phyloP scores from a whole-genome alignment of 2,888 invertebrate genomes.

The Chesias legatella region DNA sequence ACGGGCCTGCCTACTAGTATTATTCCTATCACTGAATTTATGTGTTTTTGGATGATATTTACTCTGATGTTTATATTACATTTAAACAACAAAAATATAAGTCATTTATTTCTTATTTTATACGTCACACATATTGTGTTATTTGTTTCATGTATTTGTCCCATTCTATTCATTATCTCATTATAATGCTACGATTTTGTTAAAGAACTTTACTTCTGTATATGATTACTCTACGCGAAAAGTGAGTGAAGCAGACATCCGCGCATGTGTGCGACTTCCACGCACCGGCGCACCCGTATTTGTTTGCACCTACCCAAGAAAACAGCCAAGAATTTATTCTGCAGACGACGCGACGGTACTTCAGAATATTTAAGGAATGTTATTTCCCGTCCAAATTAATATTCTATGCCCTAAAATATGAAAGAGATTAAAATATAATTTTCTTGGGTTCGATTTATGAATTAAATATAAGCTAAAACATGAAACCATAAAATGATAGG shows the following conservation, averaged over 20 bases:
- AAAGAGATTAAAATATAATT: constrained; percentile 27
- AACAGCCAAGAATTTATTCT: constrained; percentile 49
- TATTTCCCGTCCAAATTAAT: constrained; percentile 30
- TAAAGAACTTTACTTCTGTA: constrained; percentile 3
- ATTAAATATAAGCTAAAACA: neutral
- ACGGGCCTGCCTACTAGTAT: no score
- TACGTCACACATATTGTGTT: no score
- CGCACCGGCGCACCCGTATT: constrained; percentile 60
- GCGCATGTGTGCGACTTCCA: constrained; percentile 62
- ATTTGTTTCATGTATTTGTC: no score
- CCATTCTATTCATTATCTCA: no score
- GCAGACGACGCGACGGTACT: constrained; percentile 22
- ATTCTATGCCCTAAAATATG: constrained; percentile 27
- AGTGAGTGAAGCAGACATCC: constrained; percentile 68
- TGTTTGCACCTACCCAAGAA: constrained; percentile 39
- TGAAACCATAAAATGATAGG: neutral
- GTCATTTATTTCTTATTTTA: no score
- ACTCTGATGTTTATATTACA: no score
- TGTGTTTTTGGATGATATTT: no score
- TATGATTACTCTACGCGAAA: constrained; percentile 6
- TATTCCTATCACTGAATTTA: no score
- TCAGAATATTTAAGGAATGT: constrained; percentile 26
- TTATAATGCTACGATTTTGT: no score
- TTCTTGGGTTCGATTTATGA: constrained; percentile 14
- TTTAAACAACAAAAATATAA: no score